Evolutionary conservation across 2,113 vertebrate genomes (phyloP).

Genomic region (Melanerpes formicivorus): DNA sequence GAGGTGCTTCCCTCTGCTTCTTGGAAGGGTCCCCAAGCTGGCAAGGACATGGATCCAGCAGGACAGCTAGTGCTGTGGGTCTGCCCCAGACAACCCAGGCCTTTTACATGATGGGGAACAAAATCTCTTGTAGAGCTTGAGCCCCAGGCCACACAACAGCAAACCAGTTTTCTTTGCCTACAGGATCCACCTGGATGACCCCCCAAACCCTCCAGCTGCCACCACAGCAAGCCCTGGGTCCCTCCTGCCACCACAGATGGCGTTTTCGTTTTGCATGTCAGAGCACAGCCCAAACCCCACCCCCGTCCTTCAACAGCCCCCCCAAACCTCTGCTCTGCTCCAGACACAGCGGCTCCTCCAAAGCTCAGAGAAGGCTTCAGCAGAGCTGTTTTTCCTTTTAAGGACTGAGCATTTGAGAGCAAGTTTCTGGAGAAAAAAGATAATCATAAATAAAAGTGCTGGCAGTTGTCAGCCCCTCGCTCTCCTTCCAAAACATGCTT

Average conservation of each 20-base stretch:
- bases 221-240: background rate
- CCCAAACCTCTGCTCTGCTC: background rate
- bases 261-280: background rate
- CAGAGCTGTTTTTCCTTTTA: conserved; percentile 31
- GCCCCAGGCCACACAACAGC: background rate
- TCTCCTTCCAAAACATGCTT: background rate
- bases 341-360: background rate
- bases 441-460: background rate
- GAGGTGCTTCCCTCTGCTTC: background rate
- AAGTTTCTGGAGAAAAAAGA: background rate
- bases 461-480: background rate
- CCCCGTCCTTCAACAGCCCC: background rate
- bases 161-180: background rate
- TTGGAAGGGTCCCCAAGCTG: background rate
- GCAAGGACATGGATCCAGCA: rapidly evolving
- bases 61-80: rapidly evolving
- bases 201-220: rapidly evolving
- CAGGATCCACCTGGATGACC: background rate
- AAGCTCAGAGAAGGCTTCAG: background rate
- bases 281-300: background rate
- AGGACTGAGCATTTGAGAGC: background rate
- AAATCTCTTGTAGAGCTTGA: background rate
- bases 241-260: background rate
- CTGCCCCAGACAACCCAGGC: no score
- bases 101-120: background rate